Percentiles rank a stretch among this genome's conserved stretches.
Evolutionary conservation across 2,113 vertebrate species (phyloP).

Genomic region (Oreocharis arfaki): DNA sequence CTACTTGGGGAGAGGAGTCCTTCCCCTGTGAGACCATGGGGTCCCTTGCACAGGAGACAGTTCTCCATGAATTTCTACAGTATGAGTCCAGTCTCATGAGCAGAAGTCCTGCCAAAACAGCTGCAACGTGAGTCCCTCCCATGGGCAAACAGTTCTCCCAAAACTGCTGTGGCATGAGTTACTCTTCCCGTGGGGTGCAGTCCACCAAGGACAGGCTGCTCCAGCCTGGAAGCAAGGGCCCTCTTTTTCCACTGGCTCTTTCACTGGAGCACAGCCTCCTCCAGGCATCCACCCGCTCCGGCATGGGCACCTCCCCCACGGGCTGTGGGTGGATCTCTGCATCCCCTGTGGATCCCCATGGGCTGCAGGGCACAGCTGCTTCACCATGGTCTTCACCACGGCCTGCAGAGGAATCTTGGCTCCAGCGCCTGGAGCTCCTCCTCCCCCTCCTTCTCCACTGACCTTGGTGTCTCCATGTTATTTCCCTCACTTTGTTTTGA

Average conservation of each 20-base stretch:
- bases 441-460: neutral
- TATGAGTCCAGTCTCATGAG: accelerated
- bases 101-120: neutral
- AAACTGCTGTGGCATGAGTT: neutral
- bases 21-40: accelerated
- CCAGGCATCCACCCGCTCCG: neutral
- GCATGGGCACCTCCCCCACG: neutral
- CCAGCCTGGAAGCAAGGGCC: neutral
- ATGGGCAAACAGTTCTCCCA: neutral
- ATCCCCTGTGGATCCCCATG: neutral
- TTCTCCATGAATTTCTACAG: neutral
- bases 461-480: neutral
- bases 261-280: neutral
- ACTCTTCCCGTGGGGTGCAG: neutral
- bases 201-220: neutral
- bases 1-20: neutral
- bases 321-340: neutral
- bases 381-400: neutral
- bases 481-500: neutral
- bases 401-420: neutral
- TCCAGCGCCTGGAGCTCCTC: neutral
- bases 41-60: neutral
- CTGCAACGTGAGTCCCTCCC: neutral
- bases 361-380: neutral
- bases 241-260: neutral